These are phyloP conservation scores for Xestia sexstrigata DNA, from an alignment of 2,888 invertebrate genomes.

Conservation along the genomic window DNA sequence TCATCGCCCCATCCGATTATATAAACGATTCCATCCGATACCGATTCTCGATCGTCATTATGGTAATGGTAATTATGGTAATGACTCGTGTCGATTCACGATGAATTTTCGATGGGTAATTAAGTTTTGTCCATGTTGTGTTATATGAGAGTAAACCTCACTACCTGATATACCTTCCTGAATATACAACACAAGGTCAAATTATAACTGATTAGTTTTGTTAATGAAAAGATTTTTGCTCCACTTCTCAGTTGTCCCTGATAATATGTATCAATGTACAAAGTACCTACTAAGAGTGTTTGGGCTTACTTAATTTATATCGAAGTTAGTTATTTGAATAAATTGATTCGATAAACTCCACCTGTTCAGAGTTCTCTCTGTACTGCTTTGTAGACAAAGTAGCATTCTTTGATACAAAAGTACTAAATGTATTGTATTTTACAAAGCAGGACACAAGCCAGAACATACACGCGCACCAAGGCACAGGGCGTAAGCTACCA, in stretches of 20 bases:
- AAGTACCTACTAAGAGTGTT: not conserved
- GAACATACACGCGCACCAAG: not conserved
- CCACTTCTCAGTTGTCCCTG: not conserved
- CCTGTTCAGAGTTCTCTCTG: not conserved
- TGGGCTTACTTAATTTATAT: not conserved
- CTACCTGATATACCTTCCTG: not conserved
- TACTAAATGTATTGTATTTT: not conserved
- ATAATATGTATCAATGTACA: not conserved
- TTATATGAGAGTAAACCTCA: conserved; percentile 13
- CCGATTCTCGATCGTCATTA: conserved; percentile 53
- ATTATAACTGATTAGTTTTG: not conserved
- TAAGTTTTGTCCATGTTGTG: conserved; percentile 47
- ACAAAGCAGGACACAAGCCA: not conserved
- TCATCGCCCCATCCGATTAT: conserved; percentile 50
- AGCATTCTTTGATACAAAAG: not conserved
- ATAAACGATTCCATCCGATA: conserved; percentile 53
- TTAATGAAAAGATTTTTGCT: not conserved
- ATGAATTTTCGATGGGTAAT: conserved; percentile 60
- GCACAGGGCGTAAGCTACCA: not conserved
- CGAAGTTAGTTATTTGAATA: not conserved
- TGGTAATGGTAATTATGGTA: conserved; percentile 58
- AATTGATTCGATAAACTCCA: not conserved
- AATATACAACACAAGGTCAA: not conserved
- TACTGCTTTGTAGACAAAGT: not conserved
- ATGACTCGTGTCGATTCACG: conserved; percentile 50